Percentiles rank a stretch among this genome's conserved stretches.
phyloP scores from a whole-genome alignment of 1,140 invertebrate species.

The Drosophila carrolli region DNA sequence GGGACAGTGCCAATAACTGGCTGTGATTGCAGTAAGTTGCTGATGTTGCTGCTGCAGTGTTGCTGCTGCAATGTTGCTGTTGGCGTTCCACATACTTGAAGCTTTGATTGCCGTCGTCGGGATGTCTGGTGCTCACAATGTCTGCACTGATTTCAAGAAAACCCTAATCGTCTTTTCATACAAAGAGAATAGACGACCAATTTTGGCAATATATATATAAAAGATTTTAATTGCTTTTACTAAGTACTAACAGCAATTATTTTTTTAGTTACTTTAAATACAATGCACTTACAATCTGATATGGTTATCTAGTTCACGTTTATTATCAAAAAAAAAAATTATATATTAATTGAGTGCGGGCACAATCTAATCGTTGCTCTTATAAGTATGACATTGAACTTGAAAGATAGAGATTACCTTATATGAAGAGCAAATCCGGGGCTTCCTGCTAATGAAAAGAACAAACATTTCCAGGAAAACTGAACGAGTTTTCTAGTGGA shows the following conservation, averaged over 20 bases:
- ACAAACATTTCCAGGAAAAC: constrained; percentile 23
- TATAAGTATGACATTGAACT: constrained; percentile 30
- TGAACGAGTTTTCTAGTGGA: constrained; percentile 3
- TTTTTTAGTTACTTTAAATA: too few species aligned
- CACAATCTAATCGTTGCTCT: constrained; percentile 17
- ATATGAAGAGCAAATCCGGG: not conserved
- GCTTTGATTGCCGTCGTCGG: constrained; percentile 33
- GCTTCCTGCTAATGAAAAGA: constrained; percentile 2
- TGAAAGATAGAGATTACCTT: constrained; percentile 9
- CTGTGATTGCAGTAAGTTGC: constrained; percentile 32
- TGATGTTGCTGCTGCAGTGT: constrained; percentile 4
- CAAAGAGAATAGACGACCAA: not conserved
- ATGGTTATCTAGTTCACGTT: too few species aligned
- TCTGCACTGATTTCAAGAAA: not conserved
- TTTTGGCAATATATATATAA: not conserved
- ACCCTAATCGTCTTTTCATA: not conserved
- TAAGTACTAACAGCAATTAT: too few species aligned
- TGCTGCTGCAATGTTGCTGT: constrained; percentile 11
- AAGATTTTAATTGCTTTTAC: too few species aligned
- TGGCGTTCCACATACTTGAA: constrained; percentile 7
- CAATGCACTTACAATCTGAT: too few species aligned
- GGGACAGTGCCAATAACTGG: constrained; percentile 42
- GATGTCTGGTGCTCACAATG: constrained; percentile 41
- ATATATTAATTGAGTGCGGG: not conserved
- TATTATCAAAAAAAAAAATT: too few species aligned